Conservation (phyloP, 2,888 invertebrate genomes). For the Caenorhabditis drosophilae region DNA sequence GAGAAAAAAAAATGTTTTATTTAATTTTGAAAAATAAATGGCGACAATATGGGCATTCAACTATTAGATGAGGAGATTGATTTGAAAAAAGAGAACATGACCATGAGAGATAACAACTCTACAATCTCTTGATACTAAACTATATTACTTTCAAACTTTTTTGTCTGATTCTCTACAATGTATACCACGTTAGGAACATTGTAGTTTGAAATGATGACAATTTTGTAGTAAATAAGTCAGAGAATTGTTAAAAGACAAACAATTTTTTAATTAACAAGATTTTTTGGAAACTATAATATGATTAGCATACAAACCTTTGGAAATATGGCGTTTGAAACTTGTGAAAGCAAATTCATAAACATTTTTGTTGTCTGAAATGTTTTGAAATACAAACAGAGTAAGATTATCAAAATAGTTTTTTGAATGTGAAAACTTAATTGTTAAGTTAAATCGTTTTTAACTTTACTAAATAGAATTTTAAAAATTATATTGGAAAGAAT, state of each 20-base stretch:
- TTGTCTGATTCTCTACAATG: constrained; percentile 23
- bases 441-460: no score
- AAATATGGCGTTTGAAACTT: constrained; percentile 29
- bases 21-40: constrained; percentile 7
- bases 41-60: constrained; percentile 13
- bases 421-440: no score
- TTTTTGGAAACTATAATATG: no score
- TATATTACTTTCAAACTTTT: constrained; percentile 14
- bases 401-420: no score
- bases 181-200: no score
- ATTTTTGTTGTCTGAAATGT: constrained; percentile 14
- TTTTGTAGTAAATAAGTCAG: neutral
- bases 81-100: constrained; percentile 7
- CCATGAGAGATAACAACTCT: constrained; percentile 2
- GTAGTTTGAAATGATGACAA: constrained; percentile 42
- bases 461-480: no score
- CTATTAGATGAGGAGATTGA: constrained; percentile 9
- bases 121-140: constrained; percentile 12
- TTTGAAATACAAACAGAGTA: no score
- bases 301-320: constrained; percentile 32
- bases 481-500: no score
- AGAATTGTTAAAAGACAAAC: no score
- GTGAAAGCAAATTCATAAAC: constrained; percentile 33
- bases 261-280: no score
- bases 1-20: constrained; percentile 1